Evolutionary conservation across 2,113 vertebrate genomes (phyloP).

Genomic region (Cynoglossus semilaevis): DNA sequence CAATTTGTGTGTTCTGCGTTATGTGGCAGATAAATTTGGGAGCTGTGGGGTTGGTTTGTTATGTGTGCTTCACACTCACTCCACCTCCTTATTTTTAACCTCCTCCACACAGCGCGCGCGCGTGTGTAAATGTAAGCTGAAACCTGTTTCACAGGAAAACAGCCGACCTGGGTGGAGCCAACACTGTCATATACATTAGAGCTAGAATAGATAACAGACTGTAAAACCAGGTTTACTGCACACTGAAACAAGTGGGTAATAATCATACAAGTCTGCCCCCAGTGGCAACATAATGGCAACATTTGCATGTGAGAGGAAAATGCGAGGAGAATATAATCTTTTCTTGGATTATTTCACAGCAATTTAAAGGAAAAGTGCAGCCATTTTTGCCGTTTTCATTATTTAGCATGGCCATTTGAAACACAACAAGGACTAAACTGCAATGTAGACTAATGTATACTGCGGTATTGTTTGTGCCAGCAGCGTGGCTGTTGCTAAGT

Average conservation of each 20-base stretch:
- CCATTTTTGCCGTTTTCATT: no score
- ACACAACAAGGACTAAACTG: no score
- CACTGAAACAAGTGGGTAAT: slow-evolving; percentile 11
- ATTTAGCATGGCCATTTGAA: no score
- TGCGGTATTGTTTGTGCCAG: no score
- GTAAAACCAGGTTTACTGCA: background rate
- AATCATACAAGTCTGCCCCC: slow-evolving; percentile 33
- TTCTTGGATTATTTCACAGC: no score
- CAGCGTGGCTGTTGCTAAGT: no score
- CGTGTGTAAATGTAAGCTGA: slow-evolving; percentile 4
- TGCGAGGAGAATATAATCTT: no score
- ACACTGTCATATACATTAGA: background rate
- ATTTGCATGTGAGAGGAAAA: no score
- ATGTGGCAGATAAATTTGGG: slow-evolving; percentile 34
- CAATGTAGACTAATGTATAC: no score
- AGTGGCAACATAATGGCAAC: no score
- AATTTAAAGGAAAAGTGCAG: no score
- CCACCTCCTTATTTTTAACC: background rate
- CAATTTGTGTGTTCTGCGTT: slow-evolving; percentile 6
- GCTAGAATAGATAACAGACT: background rate
- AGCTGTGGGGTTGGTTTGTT: slow-evolving; percentile 22
- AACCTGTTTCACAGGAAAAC: slow-evolving; percentile 3
- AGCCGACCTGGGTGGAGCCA: background rate
- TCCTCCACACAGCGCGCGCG: background rate
- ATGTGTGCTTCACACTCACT: background rate